Percentiles rank a stretch among this genome's conserved stretches.
These are phyloP conservation scores for Chaitophorus viminalis DNA, from an alignment of 2,888 invertebrate species.

Conservation along the genomic window DNA sequence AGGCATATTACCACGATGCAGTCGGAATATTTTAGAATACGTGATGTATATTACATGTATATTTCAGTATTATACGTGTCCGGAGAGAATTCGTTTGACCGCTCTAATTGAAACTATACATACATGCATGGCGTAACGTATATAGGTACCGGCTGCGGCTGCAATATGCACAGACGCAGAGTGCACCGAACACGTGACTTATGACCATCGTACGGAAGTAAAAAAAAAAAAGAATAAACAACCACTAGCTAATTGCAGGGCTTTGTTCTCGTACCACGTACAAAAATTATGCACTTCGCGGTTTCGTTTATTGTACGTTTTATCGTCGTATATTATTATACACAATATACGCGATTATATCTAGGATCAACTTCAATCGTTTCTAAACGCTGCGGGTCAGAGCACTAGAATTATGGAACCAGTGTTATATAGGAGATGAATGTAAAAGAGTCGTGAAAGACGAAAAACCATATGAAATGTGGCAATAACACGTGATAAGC, in stretches of 20 bases:
- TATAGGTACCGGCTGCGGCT: too few species aligned
- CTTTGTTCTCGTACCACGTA: background rate
- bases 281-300: background rate
- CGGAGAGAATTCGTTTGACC: background rate
- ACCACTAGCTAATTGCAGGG: background rate
- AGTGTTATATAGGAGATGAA: too few species aligned
- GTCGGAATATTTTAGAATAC: background rate
- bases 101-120: constrained; percentile 4
- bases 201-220: background rate
- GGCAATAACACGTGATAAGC: too few species aligned
- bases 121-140: background rate
- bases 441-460: too few species aligned
- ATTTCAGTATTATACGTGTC: too few species aligned
- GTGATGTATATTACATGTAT: background rate
- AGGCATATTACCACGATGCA: too few species aligned
- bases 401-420: too few species aligned
- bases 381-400: too few species aligned
- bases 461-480: too few species aligned
- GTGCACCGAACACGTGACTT: background rate
- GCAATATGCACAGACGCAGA: too few species aligned
- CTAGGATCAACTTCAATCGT: background rate
- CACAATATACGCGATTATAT: too few species aligned
- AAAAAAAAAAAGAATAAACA: background rate
- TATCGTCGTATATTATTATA: background rate
- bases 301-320: background rate